Percentiles rank a stretch among this genome's conserved stretches.
Conservation (phyloP, 2,113 vertebrate species). For the Zapornia atra region DNA sequence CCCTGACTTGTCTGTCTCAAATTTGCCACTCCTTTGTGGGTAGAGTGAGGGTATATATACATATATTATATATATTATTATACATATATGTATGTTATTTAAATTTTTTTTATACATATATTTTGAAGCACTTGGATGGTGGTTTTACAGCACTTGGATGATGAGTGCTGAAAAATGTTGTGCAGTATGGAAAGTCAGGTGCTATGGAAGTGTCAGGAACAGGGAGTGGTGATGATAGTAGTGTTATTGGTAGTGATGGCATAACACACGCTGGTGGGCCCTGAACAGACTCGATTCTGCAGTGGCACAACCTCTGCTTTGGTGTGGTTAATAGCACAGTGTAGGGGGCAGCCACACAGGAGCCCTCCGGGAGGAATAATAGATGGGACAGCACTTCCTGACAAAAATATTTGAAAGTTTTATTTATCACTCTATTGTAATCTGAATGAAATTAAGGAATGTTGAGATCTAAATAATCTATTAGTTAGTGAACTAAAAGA, state of each 20-base stretch:
- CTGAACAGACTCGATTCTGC: background rate
- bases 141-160: background rate
- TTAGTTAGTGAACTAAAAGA: background rate
- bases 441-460: background rate
- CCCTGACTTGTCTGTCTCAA: background rate
- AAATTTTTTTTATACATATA: background rate
- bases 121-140: constrained; percentile 8
- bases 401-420: background rate
- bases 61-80: background rate
- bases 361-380: background rate
- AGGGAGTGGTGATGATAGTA: background rate
- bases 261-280: background rate
- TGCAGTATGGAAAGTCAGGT: background rate
- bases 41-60: background rate
- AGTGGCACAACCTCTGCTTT: background rate
- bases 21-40: constrained; percentile 14
- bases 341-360: background rate
- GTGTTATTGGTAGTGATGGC: background rate
- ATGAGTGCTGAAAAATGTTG: background rate
- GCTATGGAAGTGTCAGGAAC: background rate
- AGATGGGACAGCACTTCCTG: background rate
- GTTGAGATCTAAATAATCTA: background rate
- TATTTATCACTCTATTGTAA: background rate
- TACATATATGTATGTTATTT: no score
- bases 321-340: background rate